A percentile compares a stretch with the other conserved stretches of the same genome.
Conservation (phyloP, 2,113 vertebrate species). For the Craseonycteris thonglongyai region DNA sequence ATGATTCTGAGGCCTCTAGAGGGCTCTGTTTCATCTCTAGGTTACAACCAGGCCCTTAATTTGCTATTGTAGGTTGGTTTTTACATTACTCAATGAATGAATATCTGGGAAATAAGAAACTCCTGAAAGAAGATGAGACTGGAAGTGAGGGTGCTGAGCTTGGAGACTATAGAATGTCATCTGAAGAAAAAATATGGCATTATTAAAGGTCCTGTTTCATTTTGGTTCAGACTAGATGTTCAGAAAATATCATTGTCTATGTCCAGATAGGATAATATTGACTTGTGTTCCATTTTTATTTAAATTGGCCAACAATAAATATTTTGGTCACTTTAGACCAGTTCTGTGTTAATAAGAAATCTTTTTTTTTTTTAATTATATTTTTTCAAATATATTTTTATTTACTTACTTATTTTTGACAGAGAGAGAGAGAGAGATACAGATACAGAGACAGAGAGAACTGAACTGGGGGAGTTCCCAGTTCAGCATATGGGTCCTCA, state of each 20-base stretch:
- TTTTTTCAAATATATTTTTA: too few species aligned
- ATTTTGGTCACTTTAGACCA: not conserved
- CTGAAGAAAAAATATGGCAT: not conserved
- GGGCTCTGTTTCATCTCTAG: not conserved
- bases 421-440: too few species aligned
- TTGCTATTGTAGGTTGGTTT: slow-evolving; percentile 11
- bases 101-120: not conserved
- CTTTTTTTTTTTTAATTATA: too few species aligned
- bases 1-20: not conserved
- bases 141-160: not conserved
- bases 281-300: not conserved
- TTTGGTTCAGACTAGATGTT: not conserved
- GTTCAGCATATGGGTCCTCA: too few species aligned
- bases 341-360: not conserved
- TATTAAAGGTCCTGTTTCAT: not conserved
- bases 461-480: too few species aligned
- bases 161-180: not conserved
- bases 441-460: too few species aligned
- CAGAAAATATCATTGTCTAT: not conserved
- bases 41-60: not conserved
- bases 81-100: not conserved
- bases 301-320: not conserved
- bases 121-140: not conserved
- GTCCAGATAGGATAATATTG: not conserved
- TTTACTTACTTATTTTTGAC: too few species aligned